Evolutionary conservation across 2,888 invertebrate genomes (phyloP).

Genomic region (Mycalesis mineus): DNA sequence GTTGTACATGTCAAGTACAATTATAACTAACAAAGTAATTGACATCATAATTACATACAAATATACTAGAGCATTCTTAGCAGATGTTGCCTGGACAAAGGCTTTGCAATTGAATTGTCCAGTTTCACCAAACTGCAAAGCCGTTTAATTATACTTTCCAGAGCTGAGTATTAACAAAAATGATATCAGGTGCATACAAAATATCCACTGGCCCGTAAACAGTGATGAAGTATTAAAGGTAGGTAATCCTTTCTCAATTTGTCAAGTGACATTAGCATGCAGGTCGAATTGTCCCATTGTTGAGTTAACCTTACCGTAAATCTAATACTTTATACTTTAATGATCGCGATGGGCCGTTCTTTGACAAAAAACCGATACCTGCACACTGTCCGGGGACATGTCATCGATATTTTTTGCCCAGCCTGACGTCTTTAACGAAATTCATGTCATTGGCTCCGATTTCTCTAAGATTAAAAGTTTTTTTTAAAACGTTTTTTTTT

Average conservation of each 20-base stretch:
- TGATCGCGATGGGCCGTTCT: constrained; percentile 57
- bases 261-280: constrained; percentile 32
- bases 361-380: constrained; percentile 59
- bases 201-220: neutral
- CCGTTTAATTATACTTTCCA: too few species aligned
- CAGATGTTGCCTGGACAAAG: too few species aligned
- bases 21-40: too few species aligned
- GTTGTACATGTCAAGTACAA: too few species aligned
- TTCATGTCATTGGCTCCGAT: constrained; percentile 75
- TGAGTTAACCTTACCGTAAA: constrained; percentile 60
- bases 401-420: constrained; percentile 72
- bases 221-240: neutral
- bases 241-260: constrained; percentile 14
- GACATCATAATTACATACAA: too few species aligned
- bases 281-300: constrained; percentile 45
- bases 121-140: too few species aligned
- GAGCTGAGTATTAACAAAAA: neutral
- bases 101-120: too few species aligned
- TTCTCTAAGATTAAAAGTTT: constrained; percentile 67
- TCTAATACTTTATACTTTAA: constrained; percentile 75
- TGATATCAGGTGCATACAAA: neutral
- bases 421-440: constrained; percentile 74
- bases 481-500: constrained; percentile 48
- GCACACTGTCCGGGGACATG: constrained; percentile 50
- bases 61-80: too few species aligned